A percentile compares a stretch with the other conserved stretches of the same genome.
These are phyloP conservation scores for Panopea generosa DNA, from an alignment of 2,888 invertebrate genomes.

Conservation along the genomic window DNA sequence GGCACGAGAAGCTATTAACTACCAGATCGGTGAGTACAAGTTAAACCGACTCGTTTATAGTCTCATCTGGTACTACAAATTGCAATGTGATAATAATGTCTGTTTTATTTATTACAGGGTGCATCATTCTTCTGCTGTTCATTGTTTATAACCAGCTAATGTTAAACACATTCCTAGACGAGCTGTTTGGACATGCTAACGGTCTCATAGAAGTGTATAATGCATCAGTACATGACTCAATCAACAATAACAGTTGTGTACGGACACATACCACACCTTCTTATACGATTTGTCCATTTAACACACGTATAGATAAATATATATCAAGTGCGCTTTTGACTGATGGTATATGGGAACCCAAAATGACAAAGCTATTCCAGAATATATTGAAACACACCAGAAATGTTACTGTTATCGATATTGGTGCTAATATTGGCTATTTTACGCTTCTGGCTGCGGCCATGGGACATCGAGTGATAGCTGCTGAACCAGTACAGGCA, in stretches of 20 bases:
- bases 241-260: constrained; percentile 6
- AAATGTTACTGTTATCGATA: constrained; percentile 75
- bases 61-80: no score
- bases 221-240: no score
- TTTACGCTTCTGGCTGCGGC: constrained; percentile 79
- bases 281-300: constrained; percentile 75
- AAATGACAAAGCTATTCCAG: constrained; percentile 72
- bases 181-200: no score
- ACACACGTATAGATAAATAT: constrained; percentile 69
- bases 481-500: constrained; percentile 79
- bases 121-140: no score
- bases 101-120: no score
- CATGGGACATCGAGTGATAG: constrained; percentile 77
- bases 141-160: no score
- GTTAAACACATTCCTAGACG: no score
- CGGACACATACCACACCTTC: constrained; percentile 63
- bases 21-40: no score
- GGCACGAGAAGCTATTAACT: no score
- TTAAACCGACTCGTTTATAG: no score
- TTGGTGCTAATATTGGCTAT: constrained; percentile 83
- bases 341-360: constrained; percentile 80
- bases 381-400: constrained; percentile 64
- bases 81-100: no score
- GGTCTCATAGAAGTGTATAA: no score
- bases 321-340: constrained; percentile 74